Conservation (phyloP, 2,113 vertebrate genomes). For the Brachyhypopomus occidentalis region DNA sequence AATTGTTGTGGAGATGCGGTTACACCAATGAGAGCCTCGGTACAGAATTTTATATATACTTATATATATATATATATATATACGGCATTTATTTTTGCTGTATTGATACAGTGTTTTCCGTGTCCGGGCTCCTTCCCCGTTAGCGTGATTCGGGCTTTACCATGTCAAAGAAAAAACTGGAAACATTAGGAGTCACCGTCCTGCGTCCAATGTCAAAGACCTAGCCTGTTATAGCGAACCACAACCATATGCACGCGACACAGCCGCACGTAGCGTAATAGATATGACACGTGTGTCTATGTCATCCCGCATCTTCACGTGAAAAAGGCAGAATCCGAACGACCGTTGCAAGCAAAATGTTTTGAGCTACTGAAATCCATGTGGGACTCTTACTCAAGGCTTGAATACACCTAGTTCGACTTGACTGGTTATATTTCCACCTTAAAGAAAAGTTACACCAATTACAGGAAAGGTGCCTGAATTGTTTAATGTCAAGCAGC, state of each 20-base stretch:
- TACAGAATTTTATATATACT: no score
- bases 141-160: no score
- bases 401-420: not conserved
- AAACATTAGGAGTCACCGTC: not conserved
- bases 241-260: no score
- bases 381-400: not conserved
- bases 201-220: constrained; percentile 6
- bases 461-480: not conserved
- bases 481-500: not conserved
- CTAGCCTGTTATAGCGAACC: not conserved
- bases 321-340: no score
- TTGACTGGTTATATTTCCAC: not conserved
- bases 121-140: not conserved
- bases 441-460: not conserved
- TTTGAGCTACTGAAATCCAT: not conserved
- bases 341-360: no score
- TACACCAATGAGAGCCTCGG: no score
- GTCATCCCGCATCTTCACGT: not conserved
- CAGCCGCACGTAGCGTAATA: not conserved
- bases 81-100: no score
- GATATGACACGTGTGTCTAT: not conserved
- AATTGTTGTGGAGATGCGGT: no score
- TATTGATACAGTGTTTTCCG: no score
- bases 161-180: not conserved
- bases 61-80: no score